These are phyloP conservation scores for Trichacis sp. DNA, from an alignment of 2,888 invertebrate genomes.

Conservation along the genomic window DNA sequence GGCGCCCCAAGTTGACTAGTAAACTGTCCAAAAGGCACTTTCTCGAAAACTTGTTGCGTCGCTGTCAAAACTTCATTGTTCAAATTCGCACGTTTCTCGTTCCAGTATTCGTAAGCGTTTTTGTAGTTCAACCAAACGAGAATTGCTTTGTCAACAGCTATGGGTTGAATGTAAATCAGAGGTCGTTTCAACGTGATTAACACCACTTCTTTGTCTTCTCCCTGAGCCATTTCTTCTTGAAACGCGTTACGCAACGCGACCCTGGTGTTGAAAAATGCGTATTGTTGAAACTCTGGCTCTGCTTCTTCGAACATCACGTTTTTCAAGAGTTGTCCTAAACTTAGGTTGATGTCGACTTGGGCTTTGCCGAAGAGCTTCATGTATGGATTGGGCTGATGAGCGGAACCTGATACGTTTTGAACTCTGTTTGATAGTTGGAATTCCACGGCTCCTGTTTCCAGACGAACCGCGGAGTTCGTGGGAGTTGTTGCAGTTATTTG, in stretches of 20 bases:
- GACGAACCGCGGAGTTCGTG: conserved; percentile 93
- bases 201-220: conserved; percentile 86
- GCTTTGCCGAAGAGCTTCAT: conserved; percentile 83
- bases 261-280: conserved; percentile 97
- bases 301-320: conserved; percentile 98
- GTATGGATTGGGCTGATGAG: conserved; percentile 72
- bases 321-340: conserved; percentile 92
- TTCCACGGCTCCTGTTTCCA: conserved; percentile 95
- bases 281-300: conserved; percentile 96
- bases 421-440: conserved; percentile 94
- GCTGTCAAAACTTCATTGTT: conserved; percentile 88
- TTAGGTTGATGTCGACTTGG: conserved; percentile 93
- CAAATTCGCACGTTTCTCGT: conserved; percentile 91
- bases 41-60: conserved; percentile 81
- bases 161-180: conserved; percentile 94
- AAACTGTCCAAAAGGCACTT: conserved; percentile 83
- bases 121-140: conserved; percentile 99
- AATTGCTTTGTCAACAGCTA: conserved; percentile 97
- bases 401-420: conserved; percentile 80
- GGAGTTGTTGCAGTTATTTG: conserved; percentile 98
- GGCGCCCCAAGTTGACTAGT: conserved; percentile 83
- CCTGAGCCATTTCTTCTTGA: conserved; percentile 91
- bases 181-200: conserved; percentile 93
- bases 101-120: conserved; percentile 99
- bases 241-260: conserved; percentile 87